phyloP scores from a whole-genome alignment of 1,140 invertebrate species.

The Tribolium madens region DNA sequence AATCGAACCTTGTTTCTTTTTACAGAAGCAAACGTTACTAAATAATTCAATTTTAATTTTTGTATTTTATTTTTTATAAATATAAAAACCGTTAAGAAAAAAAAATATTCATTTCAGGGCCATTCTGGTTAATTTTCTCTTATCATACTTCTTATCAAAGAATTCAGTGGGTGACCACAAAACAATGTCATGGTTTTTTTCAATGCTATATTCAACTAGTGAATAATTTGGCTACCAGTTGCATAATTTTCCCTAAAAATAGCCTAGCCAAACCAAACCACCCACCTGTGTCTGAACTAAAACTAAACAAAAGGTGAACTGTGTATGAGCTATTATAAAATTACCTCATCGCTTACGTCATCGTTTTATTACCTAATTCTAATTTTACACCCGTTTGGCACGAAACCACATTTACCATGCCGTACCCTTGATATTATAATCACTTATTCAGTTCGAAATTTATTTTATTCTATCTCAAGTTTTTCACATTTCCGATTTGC shows the following conservation, averaged over 20 bases:
- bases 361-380: constrained; percentile 27
- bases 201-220: not conserved
- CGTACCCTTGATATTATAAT: constrained; percentile 25
- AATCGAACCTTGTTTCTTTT: too few species aligned
- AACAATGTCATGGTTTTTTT: not conserved
- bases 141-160: not conserved
- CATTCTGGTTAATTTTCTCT: too few species aligned
- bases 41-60: too few species aligned
- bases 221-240: not conserved
- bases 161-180: not conserved
- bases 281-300: constrained; percentile 38
- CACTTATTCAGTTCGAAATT: constrained; percentile 2
- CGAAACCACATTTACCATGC: constrained; percentile 1
- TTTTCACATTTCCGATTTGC: not conserved
- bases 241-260: constrained; percentile 32
- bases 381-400: constrained; percentile 30
- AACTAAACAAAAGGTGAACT: constrained; percentile 28
- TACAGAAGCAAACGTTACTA: too few species aligned
- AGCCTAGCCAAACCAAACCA: constrained; percentile 8
- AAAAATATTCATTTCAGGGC: too few species aligned
- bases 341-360: constrained; percentile 43
- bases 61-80: too few species aligned
- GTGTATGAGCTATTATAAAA: not conserved
- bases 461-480: not conserved
- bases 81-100: too few species aligned